Base-by-base conservation (phyloP, 2,797 vertebrate genomes). In the Anabas testudineus region DNA sequence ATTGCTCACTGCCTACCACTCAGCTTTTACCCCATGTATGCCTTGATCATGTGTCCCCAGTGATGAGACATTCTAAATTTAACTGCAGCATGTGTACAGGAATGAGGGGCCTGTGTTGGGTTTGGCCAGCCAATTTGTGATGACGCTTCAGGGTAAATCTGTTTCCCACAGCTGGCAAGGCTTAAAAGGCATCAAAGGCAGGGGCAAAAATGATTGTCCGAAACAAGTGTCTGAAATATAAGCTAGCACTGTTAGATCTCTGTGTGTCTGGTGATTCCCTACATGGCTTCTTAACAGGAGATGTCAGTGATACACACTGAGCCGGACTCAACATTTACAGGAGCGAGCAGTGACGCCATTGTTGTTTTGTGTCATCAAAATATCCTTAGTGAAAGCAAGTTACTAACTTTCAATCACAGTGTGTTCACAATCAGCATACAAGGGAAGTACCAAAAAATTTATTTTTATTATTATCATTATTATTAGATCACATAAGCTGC, bases 261-360 rank as follows among this genome's bases (percentile, higher is more conserved):
- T n/a, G n/a, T n/a, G n/a, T n/a, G n/a, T 34, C 32, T 47, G 42
- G 63, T 82, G 57, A 73, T 62, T 75, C 85, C 83, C 51, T 86
- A 85, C 74, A 84, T 75, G 86, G 82, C 63, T 57, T 77, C 39
- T 61, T 46, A 56, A 41, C 43, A 73, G 24, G 43, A 64, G 60
- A 81, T 51, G 61, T 45, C 67, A 51, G 36, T 47, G 48, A 65
- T 56, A 61, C 53, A 57, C 72, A 64, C 58, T 56, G n/a, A 48
- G 80, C 83, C 84, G 87, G 79, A 77, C 75, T 80, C 77, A 88
- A 83, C 76, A 88, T 64, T 53, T 66, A 63, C 62, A 67, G 59
- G 68, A 76, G 74, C 62, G 57, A 41, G 49, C 58, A 47, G 30
- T 76, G 45, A 52, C 55, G 47, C 37, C 62, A 34, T 67, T 26